phyloP scores from a whole-genome alignment of 2,888 invertebrate genomes.

The Agrotis segetum region DNA sequence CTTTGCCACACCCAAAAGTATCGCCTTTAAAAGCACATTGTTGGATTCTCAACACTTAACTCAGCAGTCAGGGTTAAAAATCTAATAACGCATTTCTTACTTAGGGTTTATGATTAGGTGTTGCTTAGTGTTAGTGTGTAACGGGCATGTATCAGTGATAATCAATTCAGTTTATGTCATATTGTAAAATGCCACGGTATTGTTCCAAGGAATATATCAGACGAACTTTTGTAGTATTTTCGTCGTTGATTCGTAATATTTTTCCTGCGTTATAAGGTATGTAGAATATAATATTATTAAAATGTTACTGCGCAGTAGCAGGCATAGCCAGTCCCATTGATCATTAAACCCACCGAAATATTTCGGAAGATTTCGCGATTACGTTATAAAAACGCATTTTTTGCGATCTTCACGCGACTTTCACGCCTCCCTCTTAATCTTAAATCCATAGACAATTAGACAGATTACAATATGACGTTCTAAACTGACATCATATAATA shows the following conservation, averaged over 20 bases:
- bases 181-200: constrained; percentile 16
- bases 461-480: constrained; percentile 44
- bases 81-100: background rate
- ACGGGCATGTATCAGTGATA: constrained; percentile 32
- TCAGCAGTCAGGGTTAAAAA: background rate
- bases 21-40: background rate
- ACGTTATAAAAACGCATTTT: background rate
- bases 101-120: background rate
- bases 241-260: background rate
- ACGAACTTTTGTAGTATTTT: background rate
- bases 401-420: too few relatives aligned
- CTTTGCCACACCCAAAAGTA: background rate
- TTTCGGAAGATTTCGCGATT: background rate
- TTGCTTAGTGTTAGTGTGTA: background rate
- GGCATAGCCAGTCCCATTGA: too few relatives aligned
- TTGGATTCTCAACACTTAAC: background rate
- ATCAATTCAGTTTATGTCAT: constrained; percentile 27
- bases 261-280: too few relatives aligned
- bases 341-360: background rate
- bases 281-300: too few relatives aligned
- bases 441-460: too few relatives aligned
- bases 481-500: constrained; percentile 39
- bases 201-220: background rate
- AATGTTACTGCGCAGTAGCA: too few relatives aligned
- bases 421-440: too few relatives aligned